Evolutionary conservation across 1,140 invertebrate genomes (phyloP).

Genomic region (Tetramorium alpestre): DNA sequence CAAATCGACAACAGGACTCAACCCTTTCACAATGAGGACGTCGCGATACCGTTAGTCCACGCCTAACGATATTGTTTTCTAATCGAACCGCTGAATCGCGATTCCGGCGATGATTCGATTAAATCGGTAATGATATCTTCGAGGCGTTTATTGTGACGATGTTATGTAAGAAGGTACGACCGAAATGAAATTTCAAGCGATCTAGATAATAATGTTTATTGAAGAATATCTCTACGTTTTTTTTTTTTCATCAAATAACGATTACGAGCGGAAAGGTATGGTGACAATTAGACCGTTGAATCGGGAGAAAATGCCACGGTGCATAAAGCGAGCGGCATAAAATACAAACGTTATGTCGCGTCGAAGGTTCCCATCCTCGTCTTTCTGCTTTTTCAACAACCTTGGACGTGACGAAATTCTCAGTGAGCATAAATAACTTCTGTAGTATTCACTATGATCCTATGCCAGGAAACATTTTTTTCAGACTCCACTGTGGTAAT

Average conservation of each 20-base stretch:
- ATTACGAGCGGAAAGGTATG: not conserved
- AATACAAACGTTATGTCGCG: not conserved
- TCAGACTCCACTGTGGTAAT: constrained; percentile 13
- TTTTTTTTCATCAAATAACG: not conserved
- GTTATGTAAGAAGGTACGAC: not conserved
- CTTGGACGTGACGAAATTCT: constrained; percentile 44
- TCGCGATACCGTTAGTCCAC: constrained; percentile 66
- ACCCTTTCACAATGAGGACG: constrained; percentile 54
- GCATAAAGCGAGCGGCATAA: not conserved
- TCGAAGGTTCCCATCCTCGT: constrained; percentile 7
- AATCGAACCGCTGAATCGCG: constrained; percentile 37
- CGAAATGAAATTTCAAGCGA: not conserved
- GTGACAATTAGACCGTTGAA: constrained; percentile 46
- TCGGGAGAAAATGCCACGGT: not conserved
- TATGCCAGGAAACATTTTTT: constrained; percentile 5
- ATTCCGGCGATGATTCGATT: constrained; percentile 6
- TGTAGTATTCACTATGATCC: not conserved
- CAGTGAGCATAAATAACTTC: constrained; percentile 21
- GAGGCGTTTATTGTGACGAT: not conserved
- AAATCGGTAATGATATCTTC: not conserved
- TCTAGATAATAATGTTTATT: not conserved
- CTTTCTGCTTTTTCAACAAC: constrained; percentile 8
- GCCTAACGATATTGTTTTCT: constrained; percentile 55
- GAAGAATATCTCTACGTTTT: not conserved
- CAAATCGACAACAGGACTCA: constrained; percentile 74